Percentiles rank a stretch among this genome's conserved stretches.
phyloP scores from a whole-genome alignment of 2,113 vertebrate genomes.

The Passer domesticus region DNA sequence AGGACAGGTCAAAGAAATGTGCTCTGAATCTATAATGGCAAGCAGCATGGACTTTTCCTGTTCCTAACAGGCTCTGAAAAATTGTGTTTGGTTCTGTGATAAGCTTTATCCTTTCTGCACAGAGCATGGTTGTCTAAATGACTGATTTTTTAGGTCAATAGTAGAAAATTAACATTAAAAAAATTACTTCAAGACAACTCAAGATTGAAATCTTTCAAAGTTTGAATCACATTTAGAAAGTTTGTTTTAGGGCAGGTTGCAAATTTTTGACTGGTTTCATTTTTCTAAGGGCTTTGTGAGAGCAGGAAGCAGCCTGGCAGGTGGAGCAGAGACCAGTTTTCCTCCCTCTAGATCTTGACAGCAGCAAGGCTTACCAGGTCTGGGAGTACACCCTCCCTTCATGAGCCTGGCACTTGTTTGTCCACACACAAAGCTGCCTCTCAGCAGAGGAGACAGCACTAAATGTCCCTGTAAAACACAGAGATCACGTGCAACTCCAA shows the following conservation, averaged over 20 bases:
- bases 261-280: neutral
- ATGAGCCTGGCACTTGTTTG: neutral
- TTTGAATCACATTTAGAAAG: neutral
- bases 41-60: neutral
- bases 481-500: neutral
- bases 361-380: rapidly evolving
- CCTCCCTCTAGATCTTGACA: rapidly evolving
- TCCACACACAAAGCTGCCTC: neutral
- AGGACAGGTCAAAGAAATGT: neutral
- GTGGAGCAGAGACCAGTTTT: neutral
- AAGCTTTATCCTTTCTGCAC: slow-evolving; percentile 47
- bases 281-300: neutral
- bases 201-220: slow-evolving; percentile 3
- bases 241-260: neutral
- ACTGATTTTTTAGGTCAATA: slow-evolving; percentile 33
- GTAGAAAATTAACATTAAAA: neutral
- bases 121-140: slow-evolving; percentile 16
- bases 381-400: neutral
- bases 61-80: neutral
- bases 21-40: neutral
- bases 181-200: neutral
- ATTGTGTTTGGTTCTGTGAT: neutral
- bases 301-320: neutral
- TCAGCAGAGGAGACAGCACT: neutral
- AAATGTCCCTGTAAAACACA: neutral